Conservation (phyloP, 2,797 vertebrate species). For the Sardinella longiceps region DNA sequence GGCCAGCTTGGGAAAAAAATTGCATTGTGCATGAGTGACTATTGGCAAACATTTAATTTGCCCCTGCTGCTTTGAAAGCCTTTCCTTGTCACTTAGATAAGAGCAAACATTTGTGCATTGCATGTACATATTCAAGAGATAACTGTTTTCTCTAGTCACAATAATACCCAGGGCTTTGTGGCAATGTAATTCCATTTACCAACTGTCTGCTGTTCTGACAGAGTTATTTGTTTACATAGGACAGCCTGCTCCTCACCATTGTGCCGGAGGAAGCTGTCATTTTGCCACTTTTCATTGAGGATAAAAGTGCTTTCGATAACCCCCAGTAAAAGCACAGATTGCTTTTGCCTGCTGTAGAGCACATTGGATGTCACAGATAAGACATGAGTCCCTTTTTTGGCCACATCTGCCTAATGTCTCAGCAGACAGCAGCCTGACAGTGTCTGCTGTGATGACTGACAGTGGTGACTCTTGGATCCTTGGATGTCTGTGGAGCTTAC, state of each 20-base stretch:
- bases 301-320: constrained; percentile 32
- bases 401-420: not conserved
- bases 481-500: not conserved
- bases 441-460: constrained; percentile 1
- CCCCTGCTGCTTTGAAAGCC: not conserved
- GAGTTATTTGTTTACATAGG: constrained; percentile 32
- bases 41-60: constrained; percentile 1
- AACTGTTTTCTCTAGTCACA: constrained; percentile 24
- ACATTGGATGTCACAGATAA: constrained; percentile 41
- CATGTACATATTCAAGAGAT: constrained; percentile 14
- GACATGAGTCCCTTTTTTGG: not conserved
- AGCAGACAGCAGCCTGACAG: not conserved
- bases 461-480: not conserved
- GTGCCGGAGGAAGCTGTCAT: constrained; percentile 30
- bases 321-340: constrained; percentile 22
- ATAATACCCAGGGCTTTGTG: constrained; percentile 20
- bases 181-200: constrained; percentile 33
- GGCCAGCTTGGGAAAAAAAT: not conserved
- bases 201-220: constrained; percentile 3
- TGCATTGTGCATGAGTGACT: constrained; percentile 1
- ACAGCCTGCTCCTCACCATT: not conserved
- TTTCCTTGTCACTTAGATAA: not conserved
- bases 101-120: not conserved
- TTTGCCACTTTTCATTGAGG: constrained; percentile 28
- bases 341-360: constrained; percentile 21